These are phyloP conservation scores for Brachystomella parvula DNA, from an alignment of 1,140 invertebrate species.

Conservation along the genomic window DNA sequence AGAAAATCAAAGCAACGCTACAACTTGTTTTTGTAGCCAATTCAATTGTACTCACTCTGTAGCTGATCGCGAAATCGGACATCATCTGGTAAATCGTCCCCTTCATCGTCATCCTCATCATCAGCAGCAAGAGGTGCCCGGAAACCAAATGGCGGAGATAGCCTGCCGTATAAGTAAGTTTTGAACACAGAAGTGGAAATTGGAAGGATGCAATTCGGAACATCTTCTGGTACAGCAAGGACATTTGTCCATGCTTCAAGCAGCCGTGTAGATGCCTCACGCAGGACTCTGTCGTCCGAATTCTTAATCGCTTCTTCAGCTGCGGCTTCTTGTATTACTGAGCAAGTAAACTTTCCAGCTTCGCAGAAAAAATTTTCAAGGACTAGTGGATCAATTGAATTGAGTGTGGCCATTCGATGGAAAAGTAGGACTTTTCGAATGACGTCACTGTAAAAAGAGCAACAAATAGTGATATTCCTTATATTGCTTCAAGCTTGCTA, in stretches of 20 bases:
- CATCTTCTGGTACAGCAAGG: slow-evolving; percentile 50
- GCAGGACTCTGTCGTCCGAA: slow-evolving; percentile 58
- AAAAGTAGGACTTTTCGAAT: slow-evolving; percentile 55
- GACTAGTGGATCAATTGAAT: slow-evolving; percentile 44
- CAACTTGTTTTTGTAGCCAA: slow-evolving; percentile 54
- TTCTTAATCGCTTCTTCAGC: slow-evolving; percentile 54
- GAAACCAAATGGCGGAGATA: slow-evolving; percentile 69
- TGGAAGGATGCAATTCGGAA: slow-evolving; percentile 46
- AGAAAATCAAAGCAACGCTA: slow-evolving; percentile 61
- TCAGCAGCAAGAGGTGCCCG: slow-evolving; percentile 48
- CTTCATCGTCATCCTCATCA: slow-evolving; percentile 37
- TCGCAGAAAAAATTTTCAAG: slow-evolving; percentile 36
- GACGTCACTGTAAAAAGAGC: slow-evolving; percentile 49
- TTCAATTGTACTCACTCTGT: not conserved
- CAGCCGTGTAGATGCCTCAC: slow-evolving; percentile 70
- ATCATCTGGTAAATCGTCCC: not conserved
- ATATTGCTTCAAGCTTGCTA: too few relatives aligned
- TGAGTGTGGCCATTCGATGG: slow-evolving; percentile 48
- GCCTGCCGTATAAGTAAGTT: slow-evolving; percentile 67
- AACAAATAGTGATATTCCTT: too few relatives aligned
- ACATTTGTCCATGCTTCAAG: slow-evolving; percentile 66
- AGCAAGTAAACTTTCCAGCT: slow-evolving; percentile 61
- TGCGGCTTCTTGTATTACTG: slow-evolving; percentile 61
- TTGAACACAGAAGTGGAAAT: slow-evolving; percentile 50
- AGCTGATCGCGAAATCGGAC: not conserved